Conservation (phyloP, 2,888 invertebrate species). For the Eupithecia tripunctaria region DNA sequence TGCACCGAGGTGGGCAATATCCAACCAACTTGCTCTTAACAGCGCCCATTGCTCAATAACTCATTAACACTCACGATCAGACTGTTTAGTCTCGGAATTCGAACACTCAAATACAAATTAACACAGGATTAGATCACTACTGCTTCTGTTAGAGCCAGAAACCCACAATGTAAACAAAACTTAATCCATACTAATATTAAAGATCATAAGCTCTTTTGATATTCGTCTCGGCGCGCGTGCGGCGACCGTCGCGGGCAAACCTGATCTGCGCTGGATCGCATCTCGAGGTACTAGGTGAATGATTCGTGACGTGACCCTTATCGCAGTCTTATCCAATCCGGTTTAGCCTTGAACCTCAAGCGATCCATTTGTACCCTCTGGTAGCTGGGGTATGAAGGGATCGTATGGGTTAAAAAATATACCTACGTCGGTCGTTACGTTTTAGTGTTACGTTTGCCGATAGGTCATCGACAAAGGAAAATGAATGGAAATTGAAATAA, state of each 20-base stretch:
- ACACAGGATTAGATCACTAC: constrained; percentile 64
- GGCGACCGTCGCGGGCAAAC: constrained; percentile 31
- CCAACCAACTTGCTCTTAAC: constrained; percentile 67
- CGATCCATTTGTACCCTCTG: background rate
- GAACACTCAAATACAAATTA: constrained; percentile 60
- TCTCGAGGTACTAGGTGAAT: constrained; percentile 29
- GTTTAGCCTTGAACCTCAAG: constrained; percentile 21
- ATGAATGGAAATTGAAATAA: too few species aligned
- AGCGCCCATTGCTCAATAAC: constrained; percentile 64
- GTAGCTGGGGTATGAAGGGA: background rate
- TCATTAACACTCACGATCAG: constrained; percentile 44
- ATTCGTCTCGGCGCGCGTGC: constrained; percentile 35
- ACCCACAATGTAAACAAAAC: constrained; percentile 68
- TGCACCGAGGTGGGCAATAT: constrained; percentile 58
- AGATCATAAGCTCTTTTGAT: constrained; percentile 29
- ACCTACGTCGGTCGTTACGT: too few species aligned
- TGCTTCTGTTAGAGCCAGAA: constrained; percentile 51
- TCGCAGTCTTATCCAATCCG: constrained; percentile 29
- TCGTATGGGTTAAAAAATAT: background rate
- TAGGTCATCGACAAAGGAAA: too few species aligned
- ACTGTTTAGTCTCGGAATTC: constrained; percentile 39
- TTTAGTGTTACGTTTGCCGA: too few species aligned
- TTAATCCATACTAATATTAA: constrained; percentile 51
- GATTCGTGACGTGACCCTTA: constrained; percentile 42
- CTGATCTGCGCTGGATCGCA: constrained; percentile 36